phyloP scores from a whole-genome alignment of 2,797 vertebrate species.

The Artibeus lituratus region DNA sequence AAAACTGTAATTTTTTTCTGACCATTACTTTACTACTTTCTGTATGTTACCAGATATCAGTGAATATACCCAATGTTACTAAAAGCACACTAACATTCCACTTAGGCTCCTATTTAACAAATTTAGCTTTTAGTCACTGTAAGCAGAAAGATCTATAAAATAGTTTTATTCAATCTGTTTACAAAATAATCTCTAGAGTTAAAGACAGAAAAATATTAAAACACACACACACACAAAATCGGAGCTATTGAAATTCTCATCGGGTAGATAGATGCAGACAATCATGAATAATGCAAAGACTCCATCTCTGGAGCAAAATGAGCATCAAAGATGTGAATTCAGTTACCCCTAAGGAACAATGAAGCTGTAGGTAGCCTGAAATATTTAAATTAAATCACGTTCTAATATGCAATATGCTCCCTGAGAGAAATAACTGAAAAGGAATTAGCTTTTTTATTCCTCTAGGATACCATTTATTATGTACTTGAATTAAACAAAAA shows the following conservation, averaged over 20 bases:
- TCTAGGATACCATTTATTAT: slow-evolving; percentile 31
- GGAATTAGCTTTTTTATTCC: slow-evolving; percentile 31
- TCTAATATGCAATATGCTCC: slow-evolving; percentile 42
- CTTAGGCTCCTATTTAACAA: neutral
- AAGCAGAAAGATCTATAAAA: neutral
- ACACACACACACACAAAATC: neutral
- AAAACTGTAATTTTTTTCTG: neutral
- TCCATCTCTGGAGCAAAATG: slow-evolving; percentile 28
- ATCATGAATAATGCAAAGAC: slow-evolving; percentile 56
- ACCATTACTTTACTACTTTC: neutral
- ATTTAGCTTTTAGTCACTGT: neutral
- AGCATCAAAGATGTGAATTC: slow-evolving; percentile 41
- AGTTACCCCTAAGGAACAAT: slow-evolving; percentile 49
- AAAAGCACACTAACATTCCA: neutral
- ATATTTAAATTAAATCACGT: slow-evolving; percentile 64
- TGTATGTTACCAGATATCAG: neutral
- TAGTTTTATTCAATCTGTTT: neutral
- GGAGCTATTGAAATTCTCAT: slow-evolving; percentile 21
- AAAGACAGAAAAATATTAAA: slow-evolving; percentile 36
- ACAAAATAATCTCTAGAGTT: slow-evolving; percentile 23
- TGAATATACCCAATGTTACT: neutral
- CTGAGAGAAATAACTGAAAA: slow-evolving; percentile 45
- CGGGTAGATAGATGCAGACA: slow-evolving; percentile 19
- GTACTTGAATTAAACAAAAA: slow-evolving; percentile 36
- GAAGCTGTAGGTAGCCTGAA: slow-evolving; percentile 37